Evolutionary conservation across 2,888 invertebrate species (phyloP).

Genomic region (Agrotis ipsilon): DNA sequence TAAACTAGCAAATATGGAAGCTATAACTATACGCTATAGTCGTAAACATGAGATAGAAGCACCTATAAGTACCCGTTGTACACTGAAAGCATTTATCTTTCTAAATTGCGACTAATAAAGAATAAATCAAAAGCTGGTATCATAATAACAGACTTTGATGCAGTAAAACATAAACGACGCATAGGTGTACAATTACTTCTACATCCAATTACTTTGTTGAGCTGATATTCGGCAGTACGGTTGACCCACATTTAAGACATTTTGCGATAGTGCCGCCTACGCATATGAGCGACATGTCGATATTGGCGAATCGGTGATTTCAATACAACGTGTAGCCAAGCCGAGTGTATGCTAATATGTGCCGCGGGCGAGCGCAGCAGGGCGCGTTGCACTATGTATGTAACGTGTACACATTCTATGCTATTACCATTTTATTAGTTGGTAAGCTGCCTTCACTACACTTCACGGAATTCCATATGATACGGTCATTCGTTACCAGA

Average conservation of each 20-base stretch:
- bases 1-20: constrained; percentile 34
- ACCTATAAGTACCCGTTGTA: constrained; percentile 43
- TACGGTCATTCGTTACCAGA: constrained; percentile 15
- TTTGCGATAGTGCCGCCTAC: constrained; percentile 84
- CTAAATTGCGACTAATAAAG: constrained; percentile 83
- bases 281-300: constrained; percentile 79
- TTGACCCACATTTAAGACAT: constrained; percentile 81
- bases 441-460: constrained; percentile 53
- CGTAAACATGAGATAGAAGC: constrained; percentile 26
- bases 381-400: constrained; percentile 66
- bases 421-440: constrained; percentile 69
- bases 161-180: constrained; percentile 81
- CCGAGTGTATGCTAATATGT: constrained; percentile 76
- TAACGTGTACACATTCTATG: constrained; percentile 62
- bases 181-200: constrained; percentile 83
- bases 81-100: constrained; percentile 78
- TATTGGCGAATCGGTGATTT: constrained; percentile 79
- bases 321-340: constrained; percentile 71
- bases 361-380: constrained; percentile 74
- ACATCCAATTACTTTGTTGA: constrained; percentile 81
- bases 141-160: constrained; percentile 81
- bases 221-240: constrained; percentile 75
- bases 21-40: constrained; percentile 24
- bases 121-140: constrained; percentile 82
- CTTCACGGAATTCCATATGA: constrained; percentile 54